Base-by-base conservation (phyloP, 2,113 vertebrate species). In the Asarcornis scutulata region DNA sequence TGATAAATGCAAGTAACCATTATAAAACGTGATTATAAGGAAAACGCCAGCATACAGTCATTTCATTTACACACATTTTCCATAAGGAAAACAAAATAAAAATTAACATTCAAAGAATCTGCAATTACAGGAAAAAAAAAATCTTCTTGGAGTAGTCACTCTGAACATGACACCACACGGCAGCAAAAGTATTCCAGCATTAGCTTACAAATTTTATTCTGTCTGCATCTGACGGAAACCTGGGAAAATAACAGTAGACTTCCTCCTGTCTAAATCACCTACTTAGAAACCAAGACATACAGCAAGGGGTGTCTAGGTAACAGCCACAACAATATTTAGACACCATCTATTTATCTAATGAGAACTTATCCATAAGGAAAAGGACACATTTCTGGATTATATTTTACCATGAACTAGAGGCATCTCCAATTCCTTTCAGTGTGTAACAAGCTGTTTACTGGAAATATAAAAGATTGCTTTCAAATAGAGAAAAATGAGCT, bases 41-140 rank as follows among this genome's bases (percentile, higher is more conserved):
- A 75, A 89, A 95, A 88, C 3, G 5, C 13, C 71, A 89, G 31
- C 9, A 63, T 23, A 46, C 12, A 31, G 25, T 40, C 7, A 31
- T 83, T 79, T 46, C 58, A 9, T 12, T 69, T 91, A 68, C 44
- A 55, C 53, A 15, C 3, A 29, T 74, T 92, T 71, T 4, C n/a
- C 52, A 38, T 83, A 53, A 88, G 46, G 50, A 86, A 93, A 93
- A 69, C 14, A 88, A 42, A 40, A 75, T 4, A 64, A 86, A 88
- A 90, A 59, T 63, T 34, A 73, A 52, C 44, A 8, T 71, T 74
- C 25, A 50, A 46, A 77, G 27, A 69, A 46, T 74, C 73, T 38
- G 17, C 36, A 34, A 29, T 59, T 58, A 72, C 60, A 71, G 60
- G 22, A 48, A 75, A 60, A 48, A 68, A 72, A 58, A 78, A 23